A percentile compares a stretch with the other conserved stretches of the same genome.
These are phyloP conservation scores for Seladonia tumulorum DNA, from an alignment of 2,888 invertebrate genomes.

Conservation along the genomic window DNA sequence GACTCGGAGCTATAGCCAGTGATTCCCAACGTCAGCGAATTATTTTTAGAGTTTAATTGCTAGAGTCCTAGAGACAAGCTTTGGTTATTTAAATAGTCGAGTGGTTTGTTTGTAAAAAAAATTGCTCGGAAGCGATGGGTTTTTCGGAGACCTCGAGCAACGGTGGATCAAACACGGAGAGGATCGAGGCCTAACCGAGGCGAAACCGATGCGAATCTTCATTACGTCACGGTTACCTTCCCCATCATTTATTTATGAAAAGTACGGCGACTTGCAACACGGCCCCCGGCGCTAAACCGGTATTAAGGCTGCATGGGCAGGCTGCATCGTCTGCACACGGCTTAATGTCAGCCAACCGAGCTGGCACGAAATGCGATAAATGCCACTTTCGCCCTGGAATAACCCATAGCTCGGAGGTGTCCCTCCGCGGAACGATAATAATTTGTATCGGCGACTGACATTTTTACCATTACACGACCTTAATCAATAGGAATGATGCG, in stretches of 20 bases:
- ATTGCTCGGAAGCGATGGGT: neutral
- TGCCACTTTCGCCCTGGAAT: conserved; percentile 65
- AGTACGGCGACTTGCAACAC: conserved; percentile 29
- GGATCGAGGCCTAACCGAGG: neutral
- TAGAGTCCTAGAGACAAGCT: too few relatives aligned
- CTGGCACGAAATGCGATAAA: conserved; percentile 65
- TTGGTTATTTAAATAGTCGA: too few relatives aligned
- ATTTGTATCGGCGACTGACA: conserved; percentile 35
- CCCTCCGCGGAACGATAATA: conserved; percentile 31
- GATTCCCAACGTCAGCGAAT: too few relatives aligned
- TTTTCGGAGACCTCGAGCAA: neutral
- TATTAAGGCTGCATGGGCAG: conserved; percentile 59
- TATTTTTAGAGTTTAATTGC: too few relatives aligned
- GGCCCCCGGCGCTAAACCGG: conserved; percentile 54
- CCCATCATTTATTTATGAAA: conserved; percentile 54
- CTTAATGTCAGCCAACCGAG: conserved; percentile 64
- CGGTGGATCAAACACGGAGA: neutral
- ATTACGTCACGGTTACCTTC: conserved; percentile 36
- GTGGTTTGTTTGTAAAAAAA: neutral
- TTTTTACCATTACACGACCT: neutral
- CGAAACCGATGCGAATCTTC: conserved; percentile 16
- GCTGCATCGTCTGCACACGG: conserved; percentile 56
- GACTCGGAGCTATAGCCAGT: too few relatives aligned
- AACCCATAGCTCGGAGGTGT: conserved; percentile 48
- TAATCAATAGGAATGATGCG: neutral